phyloP scores from a whole-genome alignment of 2,113 vertebrate genomes.

The Otocyon megalotis region DNA sequence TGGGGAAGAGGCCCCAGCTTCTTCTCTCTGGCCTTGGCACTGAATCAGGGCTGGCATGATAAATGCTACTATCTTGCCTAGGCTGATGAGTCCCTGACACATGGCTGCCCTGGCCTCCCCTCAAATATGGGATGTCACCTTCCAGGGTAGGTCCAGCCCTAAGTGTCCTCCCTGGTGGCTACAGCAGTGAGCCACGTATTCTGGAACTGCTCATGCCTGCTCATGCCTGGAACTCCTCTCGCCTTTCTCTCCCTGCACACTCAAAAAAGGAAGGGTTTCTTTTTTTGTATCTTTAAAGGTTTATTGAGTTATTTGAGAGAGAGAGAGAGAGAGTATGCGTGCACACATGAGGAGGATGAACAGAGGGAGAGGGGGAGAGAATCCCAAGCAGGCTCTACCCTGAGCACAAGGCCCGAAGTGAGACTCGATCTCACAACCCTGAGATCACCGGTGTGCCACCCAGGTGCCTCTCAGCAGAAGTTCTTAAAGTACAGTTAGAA shows the following conservation, averaged over 20 bases:
- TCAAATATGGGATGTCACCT: background rate
- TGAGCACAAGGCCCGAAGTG: background rate
- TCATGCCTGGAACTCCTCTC: no score
- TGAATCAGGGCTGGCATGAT: background rate
- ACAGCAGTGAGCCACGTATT: background rate
- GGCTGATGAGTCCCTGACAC: background rate
- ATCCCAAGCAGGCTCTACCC: background rate
- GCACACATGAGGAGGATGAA: no score
- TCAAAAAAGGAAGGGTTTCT: background rate
- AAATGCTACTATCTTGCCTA: background rate
- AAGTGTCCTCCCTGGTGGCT: background rate
- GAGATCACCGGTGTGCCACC: background rate
- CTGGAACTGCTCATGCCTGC: background rate
- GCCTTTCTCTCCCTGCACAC: background rate
- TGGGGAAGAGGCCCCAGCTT: background rate
- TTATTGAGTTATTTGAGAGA: background rate
- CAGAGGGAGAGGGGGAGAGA: background rate
- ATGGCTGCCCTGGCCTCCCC: background rate
- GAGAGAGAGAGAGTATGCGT: no score
- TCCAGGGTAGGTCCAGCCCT: background rate
- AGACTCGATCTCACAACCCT: background rate
- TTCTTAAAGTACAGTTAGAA: background rate
- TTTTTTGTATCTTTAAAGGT: no score
- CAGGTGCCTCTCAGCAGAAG: constrained; percentile 17
- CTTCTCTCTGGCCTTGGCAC: background rate